These are phyloP conservation scores for Pimephales promelas DNA, from an alignment of 2,113 vertebrate genomes.

Conservation along the genomic window DNA sequence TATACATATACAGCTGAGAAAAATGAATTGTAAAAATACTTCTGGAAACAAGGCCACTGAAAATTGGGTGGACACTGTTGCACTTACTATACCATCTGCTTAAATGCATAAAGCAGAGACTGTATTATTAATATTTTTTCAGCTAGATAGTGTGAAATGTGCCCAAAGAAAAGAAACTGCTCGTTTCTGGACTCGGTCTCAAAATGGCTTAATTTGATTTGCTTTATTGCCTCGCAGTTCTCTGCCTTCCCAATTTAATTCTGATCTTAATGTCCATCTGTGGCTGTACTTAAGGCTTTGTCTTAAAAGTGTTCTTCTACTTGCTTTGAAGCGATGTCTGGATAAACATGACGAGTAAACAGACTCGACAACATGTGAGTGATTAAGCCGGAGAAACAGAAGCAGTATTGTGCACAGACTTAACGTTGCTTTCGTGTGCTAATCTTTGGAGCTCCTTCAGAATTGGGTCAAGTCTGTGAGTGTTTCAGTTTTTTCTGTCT, in stretches of 20 bases:
- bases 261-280: neutral
- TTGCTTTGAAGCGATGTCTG: conserved; percentile 51
- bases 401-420: conserved; percentile 44
- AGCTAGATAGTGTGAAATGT: conserved; percentile 4
- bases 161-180: conserved; percentile 7
- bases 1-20: no score
- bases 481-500: neutral
- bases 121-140: conserved; percentile 4
- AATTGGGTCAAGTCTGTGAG: conserved; percentile 35
- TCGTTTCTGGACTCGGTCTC: neutral
- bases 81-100: neutral
- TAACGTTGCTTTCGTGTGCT: conserved; percentile 32
- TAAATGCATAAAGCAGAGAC: neutral
- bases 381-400: conserved; percentile 44
- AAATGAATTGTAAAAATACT: neutral
- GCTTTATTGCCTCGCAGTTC: conserved; percentile 18
- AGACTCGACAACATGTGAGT: conserved; percentile 51
- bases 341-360: conserved; percentile 51
- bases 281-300: conserved; percentile 19
- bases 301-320: conserved; percentile 22
- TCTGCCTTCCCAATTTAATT: conserved; percentile 13
- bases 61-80: neutral
- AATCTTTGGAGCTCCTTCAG: conserved; percentile 38
- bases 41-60: neutral
- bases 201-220: conserved; percentile 38